Conservation (phyloP, 2,113 vertebrate genomes). For the Oxyura jamaicensis region DNA sequence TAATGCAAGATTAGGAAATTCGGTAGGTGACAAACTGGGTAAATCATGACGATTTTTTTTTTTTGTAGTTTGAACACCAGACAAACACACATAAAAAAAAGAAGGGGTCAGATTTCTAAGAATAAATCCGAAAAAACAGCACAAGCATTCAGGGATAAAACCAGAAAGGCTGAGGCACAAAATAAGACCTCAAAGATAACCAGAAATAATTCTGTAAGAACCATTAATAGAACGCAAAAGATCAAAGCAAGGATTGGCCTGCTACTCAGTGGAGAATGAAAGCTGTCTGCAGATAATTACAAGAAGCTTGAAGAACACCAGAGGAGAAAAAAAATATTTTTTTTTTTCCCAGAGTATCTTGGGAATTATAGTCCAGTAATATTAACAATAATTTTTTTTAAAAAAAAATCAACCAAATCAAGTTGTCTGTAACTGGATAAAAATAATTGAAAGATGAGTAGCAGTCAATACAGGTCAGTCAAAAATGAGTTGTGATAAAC, state of each 20-base stretch:
- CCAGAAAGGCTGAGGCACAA: conserved; percentile 3
- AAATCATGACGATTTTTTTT: neutral
- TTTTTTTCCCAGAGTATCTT: neutral
- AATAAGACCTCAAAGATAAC: conserved; percentile 58
- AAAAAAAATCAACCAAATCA: neutral
- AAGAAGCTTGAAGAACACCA: conserved; percentile 20
- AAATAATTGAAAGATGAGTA: neutral
- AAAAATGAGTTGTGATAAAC: neutral
- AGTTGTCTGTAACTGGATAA: no score
- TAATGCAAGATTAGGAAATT: neutral
- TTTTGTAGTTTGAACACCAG: neutral
- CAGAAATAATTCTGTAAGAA: conserved; percentile 51
- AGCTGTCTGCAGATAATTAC: conserved; percentile 46
- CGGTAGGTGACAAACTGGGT: neutral
- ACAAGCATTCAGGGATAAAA: conserved; percentile 2
- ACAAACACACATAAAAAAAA: neutral
- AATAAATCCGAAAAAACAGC: conserved; percentile 10
- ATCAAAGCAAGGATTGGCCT: conserved; percentile 46
- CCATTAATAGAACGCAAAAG: conserved; percentile 26
- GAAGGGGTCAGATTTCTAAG: conserved; percentile 8
- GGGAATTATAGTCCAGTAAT: neutral
- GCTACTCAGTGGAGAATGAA: conserved; percentile 31
- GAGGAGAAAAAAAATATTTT: neutral
- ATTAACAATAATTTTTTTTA: neutral
- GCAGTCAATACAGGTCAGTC: neutral